Conservation (phyloP, 2,113 vertebrate species). For the Felis catus region F.catus_Fca126_mat1.0 CM031419.1:158997501-158998000, state of each 20-base stretch:
- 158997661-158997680: not conserved
- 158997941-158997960: conserved; percentile 4
- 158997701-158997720: not conserved
- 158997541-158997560: not conserved
- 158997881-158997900: not conserved
- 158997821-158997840: not conserved
- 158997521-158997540: not conserved
- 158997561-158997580: not conserved
- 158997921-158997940: not conserved
- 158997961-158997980: not conserved
- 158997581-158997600: not conserved
- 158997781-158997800: not conserved
- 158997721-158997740: not conserved
- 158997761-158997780: not conserved
- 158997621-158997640: not conserved
- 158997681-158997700: not conserved
- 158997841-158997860: conserved; percentile 38
- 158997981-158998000: not conserved
- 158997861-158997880: not conserved
- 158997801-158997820: not conserved
- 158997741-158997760: not conserved
- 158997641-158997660: not conserved
- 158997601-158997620: not conserved
- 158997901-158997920: not conserved
- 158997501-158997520: not conserved